Evolutionary conservation across 2,888 invertebrate species (phyloP), one percentile per base, ranked within the genome.

Genomic region (Linnaemya vulpina): DNA sequence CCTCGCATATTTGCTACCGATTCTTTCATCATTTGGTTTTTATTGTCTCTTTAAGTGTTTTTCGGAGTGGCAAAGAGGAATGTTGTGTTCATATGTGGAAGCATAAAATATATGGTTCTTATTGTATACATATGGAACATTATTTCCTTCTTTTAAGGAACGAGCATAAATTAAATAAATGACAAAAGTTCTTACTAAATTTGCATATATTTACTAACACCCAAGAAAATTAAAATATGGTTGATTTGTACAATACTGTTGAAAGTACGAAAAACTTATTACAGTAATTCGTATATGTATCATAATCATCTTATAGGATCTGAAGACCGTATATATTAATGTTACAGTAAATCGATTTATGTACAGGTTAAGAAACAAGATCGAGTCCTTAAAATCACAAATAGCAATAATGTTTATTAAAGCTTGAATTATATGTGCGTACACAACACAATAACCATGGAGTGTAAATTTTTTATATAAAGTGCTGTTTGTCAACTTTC

Each of bases 11-110:
- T n/a, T 15, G 3, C 15, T 46, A n/a, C 5, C n/a, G 15, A 46
- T 46, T 46, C 15, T 46, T 43, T 46, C 30, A 30, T 30, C 30
- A 30, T 30, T 30, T 30, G 30, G 3, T 3, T 46, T 15, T 46
- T 46, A 46, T 46, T 46, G 46, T 46, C 46, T 46, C 46, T 46
- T 46, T 46, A 46, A 46, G 46, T 46, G 46, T 46, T 46, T 46
- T 46, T 46, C 15, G 4, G 15, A 46, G 3, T 46, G 46, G 15
- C n/a, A 46, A 46, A 46, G n/a, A n/a, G 46, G n/a, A 15, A n/a
- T 3, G 15, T 30, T 15, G 46, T 46, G 15, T 46, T 2, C 15
- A 7, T 15, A 15, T 46, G n/a, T 15, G 46, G 15, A 46, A 46
- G 46, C 15, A 46, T 46, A 46, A 46, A 3, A 46, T 15, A 46